Base-by-base conservation (phyloP, 2,797 vertebrate genomes). In the Trachurus trachurus region DNA sequence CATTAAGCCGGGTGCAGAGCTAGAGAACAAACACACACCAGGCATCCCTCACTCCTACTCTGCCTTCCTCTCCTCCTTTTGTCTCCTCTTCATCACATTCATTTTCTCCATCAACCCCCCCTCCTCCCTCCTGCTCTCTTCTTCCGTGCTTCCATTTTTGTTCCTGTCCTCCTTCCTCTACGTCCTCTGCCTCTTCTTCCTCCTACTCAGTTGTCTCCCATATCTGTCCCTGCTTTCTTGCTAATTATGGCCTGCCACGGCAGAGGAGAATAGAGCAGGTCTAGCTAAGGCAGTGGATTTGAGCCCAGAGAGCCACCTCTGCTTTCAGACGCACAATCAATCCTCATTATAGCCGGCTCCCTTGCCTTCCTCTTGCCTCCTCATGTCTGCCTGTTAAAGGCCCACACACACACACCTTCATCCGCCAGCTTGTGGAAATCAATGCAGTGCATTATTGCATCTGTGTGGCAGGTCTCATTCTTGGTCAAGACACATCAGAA, bases 1-100 rank as follows among this genome's bases (percentile, higher is more conserved):
- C 91, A 95, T 96, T 96, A 95, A 85, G 89, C 85, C 80, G 87
- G 87, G 82, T 90, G 89, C 92, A 90, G 88, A 92, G 90, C 88
- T 84, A 44, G 80, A 92, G 87, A 92, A 93, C 87, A 93, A 93
- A 93, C 84, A 90, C 83, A 91, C 83, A 91, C 83, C 19, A 82
- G 80, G 79, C 84, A 88, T 85, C 83, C 74, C 81, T 87, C 84
- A 86, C 80, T 92, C 90, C 85, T 76, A 76, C 88, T 89, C 87
- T 78, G 77, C 81, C 78, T 87, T 81, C 74, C 82, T 80, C 86
- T 88, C 61, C 67, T 89, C 73, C 74, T 81, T 83, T 87, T 84
- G 84, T 87, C 81, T 87, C 75, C 62, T 84, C 85, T 82, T 89
- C 80, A 45, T 76, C 68, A 4, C 56, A 1, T 83, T 86, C 81